Percentiles rank a stretch among this genome's conserved stretches.
Conservation (phyloP, 2,797 vertebrate species). For the Syndactyla subalaris region DNA sequence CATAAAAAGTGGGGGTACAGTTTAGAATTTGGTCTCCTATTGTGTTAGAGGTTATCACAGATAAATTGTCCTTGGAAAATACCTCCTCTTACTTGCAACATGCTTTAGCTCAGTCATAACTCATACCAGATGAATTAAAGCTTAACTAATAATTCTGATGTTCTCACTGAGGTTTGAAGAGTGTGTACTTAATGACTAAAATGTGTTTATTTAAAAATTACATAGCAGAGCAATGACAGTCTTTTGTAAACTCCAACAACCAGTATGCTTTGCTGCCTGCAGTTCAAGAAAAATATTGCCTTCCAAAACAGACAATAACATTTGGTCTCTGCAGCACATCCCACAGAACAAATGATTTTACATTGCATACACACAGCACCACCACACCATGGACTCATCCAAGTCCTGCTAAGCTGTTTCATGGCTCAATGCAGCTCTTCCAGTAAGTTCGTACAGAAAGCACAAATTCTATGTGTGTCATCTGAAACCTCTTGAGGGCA, state of each 20-base stretch:
- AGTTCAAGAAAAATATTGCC: background rate
- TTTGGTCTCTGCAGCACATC: constrained; percentile 18
- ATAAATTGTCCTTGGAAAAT: constrained; percentile 33
- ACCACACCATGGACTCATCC: background rate
- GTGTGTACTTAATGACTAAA: constrained; percentile 54
- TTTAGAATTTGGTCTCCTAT: background rate
- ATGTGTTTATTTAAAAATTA: constrained; percentile 55
- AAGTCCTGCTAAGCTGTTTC: background rate
- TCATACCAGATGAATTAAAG: constrained; percentile 45
- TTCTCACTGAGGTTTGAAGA: constrained; percentile 15
- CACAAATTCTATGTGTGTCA: background rate
- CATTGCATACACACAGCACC: background rate
- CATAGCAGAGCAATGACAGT: constrained; percentile 35
- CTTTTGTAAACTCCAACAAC: constrained; percentile 18
- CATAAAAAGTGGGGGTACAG: background rate
- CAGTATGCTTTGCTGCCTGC: background rate
- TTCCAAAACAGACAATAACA: constrained; percentile 34
- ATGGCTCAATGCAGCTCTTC: background rate
- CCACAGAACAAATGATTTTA: constrained; percentile 9
- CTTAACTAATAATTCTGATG: constrained; percentile 23
- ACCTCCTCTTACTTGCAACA: background rate
- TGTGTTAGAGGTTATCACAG: constrained; percentile 38
- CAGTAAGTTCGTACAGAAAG: background rate
- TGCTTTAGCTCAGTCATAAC: constrained; percentile 22
- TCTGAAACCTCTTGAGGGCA: background rate